phyloP scores from a whole-genome alignment of 1,140 invertebrate genomes.

The Oryzaephilus surinamensis region DNA sequence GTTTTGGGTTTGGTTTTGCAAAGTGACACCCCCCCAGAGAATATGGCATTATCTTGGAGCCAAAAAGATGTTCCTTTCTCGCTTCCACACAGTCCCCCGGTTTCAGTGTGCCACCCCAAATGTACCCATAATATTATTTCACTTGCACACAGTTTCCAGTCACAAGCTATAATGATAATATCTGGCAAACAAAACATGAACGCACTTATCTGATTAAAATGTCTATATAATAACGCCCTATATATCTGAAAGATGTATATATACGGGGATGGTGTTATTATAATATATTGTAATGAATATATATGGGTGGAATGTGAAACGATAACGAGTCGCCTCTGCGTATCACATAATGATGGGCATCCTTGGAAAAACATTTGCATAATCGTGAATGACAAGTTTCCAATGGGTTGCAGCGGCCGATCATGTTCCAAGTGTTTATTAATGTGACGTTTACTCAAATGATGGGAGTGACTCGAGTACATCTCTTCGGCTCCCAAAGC shows the following conservation, averaged over 20 bases:
- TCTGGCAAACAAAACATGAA: constrained; percentile 8
- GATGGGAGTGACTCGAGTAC: constrained; percentile 13
- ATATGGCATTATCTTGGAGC: constrained; percentile 26
- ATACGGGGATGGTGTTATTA: no score
- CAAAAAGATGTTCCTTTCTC: no score
- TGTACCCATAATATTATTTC: constrained; percentile 17
- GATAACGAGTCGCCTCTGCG: constrained; percentile 9
- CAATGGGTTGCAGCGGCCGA: constrained; percentile 16
- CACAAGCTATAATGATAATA: constrained; percentile 5
- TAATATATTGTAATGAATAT: no score
- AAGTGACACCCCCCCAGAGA: constrained; percentile 15
- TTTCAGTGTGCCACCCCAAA: constrained; percentile 16
- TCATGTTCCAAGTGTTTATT: constrained; percentile 22
- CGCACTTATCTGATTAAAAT: constrained; percentile 16
- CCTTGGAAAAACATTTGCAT: constrained; percentile 16
- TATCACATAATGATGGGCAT: constrained; percentile 7
- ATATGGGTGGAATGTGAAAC: no score
- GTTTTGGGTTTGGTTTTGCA: constrained; percentile 24
- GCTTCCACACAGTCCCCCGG: constrained; percentile 19
- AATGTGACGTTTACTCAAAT: constrained; percentile 19
- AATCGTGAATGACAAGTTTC: constrained; percentile 23
- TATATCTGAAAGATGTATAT: no score
- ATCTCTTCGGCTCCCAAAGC: constrained; percentile 17
- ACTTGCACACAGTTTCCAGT: constrained; percentile 6
- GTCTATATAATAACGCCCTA: constrained; percentile 9